Evolutionary conservation across 2,888 invertebrate genomes (phyloP), one percentile per base, ranked within the genome.

Genomic region (Meganola albula): DNA sequence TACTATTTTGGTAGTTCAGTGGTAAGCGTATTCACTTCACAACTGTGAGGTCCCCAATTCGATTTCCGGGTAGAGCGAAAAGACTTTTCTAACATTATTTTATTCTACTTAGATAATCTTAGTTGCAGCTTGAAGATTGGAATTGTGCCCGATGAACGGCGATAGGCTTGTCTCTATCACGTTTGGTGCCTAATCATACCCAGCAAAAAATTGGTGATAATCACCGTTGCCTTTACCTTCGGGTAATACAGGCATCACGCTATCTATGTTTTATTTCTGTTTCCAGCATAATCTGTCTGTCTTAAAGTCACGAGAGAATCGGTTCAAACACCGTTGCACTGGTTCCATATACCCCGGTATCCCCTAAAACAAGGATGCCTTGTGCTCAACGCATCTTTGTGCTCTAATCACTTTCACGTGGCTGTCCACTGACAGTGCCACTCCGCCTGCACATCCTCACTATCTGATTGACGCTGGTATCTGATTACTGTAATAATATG

Each of bases 351-450:
- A 13, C 44, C 57, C 53, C 30, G 16, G 3, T 40, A 40, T 69
- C 51, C 65, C 29, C 52, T 2, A 20, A 35, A 45, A 80, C 72
- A 80, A 76, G 58, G 71, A 63, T 42, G 45, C 66, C 49, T 72
- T 82, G 76, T 80, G 40, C 49, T 48, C 53, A 82, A 74, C 48
- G 75, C 63, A 38, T 60, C 68, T 57, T 75, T 82, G 79, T 82
- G 58, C 61, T 38, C 66, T 83, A 83, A 83, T 82, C 72, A 76
- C 78, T 79, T 80, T 80, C 82, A 83, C 80, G 76, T 82, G 83
- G 66, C 64, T 74, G 77, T 74, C 75, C 58, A 60, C 35, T 44
- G 52, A 43, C 48, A 38, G 48, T 49, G 52, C 53, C 59, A 53
- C 41, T 55, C 52, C 35, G 62, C 47, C 69, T 68, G 75, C 70